Base-by-base conservation (phyloP, 2,797 vertebrate species). In the Parambassis ranga region DNA sequence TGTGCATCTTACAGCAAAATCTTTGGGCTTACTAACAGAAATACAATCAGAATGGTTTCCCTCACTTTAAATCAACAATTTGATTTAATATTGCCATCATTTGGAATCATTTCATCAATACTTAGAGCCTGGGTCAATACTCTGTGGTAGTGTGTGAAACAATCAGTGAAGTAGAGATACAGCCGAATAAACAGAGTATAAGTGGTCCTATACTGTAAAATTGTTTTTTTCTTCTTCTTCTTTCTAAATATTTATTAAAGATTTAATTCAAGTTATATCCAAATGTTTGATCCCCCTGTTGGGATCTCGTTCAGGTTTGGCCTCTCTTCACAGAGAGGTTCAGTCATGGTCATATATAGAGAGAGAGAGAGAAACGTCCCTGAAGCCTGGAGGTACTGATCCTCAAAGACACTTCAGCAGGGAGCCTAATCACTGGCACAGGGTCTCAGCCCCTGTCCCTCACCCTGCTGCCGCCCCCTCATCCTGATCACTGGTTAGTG, bases 1-100 rank as follows among this genome's bases (percentile, higher is more conserved):
- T 82, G 88, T 86, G 82, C 67, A 81, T 76, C 74, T 42, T 60
- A 53, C 26, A 65, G 64, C 53, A 18, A 80, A 63, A 61, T 88
- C 80, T 90, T 88, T 90, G 85, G 84, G 81, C 72, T 87, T 71
- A 68, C 75, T 70, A 85, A 79, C 48, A 75, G 46, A 81, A 71
- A 63, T 41, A 50, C 77, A 56, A 42, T 67, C 39, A 23, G 24
- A 55, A 33, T 41, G 41, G 41, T 32, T 50, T 10, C 18, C 36
- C 27, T 8, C 15, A 60, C 15, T n/a, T 60, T 49, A 53, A 74
- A 48, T 73, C 37, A 57, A 72, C 49, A 78, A 39, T 39, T 26
- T 44, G 16, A 19, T 63, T 69, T 52, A 3, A 10, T 49, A 33
- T 60, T 36, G n/a, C 62, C 28, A 76, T 71, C 23, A 37, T 39